Conservation (phyloP, 2,797 vertebrate genomes). For the Anguilla megastoma region DNA sequence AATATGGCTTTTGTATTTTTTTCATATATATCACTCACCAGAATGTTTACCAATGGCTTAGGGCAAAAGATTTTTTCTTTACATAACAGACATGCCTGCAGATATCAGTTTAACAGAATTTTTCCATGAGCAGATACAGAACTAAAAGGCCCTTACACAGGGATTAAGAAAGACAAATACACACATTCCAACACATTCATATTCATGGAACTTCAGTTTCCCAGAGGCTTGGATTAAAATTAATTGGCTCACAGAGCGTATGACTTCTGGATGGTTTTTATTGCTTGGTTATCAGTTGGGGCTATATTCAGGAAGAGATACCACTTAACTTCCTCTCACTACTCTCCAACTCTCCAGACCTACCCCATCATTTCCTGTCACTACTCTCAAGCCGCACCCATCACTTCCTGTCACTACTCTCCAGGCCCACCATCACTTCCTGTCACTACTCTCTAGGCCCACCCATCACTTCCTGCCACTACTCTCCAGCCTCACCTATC, state of each 20-base stretch:
- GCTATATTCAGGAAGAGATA: not conserved
- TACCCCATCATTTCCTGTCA: no score
- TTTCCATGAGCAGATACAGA: not conserved
- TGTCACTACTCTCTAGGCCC: no score
- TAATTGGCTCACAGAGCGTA: not conserved
- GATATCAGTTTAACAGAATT: constrained; percentile 29
- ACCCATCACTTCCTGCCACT: no score
- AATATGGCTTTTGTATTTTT: constrained; percentile 40
- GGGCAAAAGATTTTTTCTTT: constrained; percentile 19
- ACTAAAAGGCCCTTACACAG: not conserved
- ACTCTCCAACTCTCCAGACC: no score
- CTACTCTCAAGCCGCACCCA: no score
- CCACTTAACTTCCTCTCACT: not conserved
- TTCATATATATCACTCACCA: constrained; percentile 37
- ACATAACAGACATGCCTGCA: constrained; percentile 23
- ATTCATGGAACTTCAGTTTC: not conserved
- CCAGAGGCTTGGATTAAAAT: constrained; percentile 16
- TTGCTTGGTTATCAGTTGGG: not conserved
- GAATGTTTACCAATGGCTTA: constrained; percentile 20
- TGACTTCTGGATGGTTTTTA: not conserved
- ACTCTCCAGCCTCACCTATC: no score
- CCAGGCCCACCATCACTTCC: no score
- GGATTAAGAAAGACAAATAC: not conserved
- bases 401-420: no score
- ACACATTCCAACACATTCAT: not conserved